Base-by-base conservation (phyloP, 2,113 vertebrate species). In the Rostratula benghalensis region DNA sequence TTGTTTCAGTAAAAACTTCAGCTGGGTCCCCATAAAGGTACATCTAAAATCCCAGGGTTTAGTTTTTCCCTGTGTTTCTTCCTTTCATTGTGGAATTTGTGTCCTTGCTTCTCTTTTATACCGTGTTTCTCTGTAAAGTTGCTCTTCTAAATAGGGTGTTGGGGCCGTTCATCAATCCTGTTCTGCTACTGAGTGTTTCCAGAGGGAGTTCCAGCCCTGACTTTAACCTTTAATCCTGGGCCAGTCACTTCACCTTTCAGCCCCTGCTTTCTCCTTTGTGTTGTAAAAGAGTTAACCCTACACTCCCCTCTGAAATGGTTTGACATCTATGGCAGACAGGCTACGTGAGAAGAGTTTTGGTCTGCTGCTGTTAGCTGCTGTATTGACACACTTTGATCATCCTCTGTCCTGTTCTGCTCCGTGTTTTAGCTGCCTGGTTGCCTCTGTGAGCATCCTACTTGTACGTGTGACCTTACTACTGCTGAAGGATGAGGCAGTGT, bases 401-500 rank as follows among this genome's bases (percentile, higher is more conserved):
- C 11, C n/a, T 67, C 51, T 48, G 22, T 81, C 39, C 67, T 2
- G 3, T 22, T 71, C 39, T 28, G 35, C 41, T 74, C 53, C 17
- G 11, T 57, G 33, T 37, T 85, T 85, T 41, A 43, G 61, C 35
- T 5, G 0, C 14, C 46, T 59, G 16, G 61, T 30, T 92, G 51
- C 50, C 54, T 90, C 85, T 85, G 35, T 28, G 87, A 86, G 51
- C 56, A 51, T 78, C 83, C 71, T 82, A 2, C 82, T 77, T 76
- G 77, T 61, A 35, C 1, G 0, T 87, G 17, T 89, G 95, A 96
- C 95, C 95, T 96, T 96, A 87, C 31, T 75, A 16, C 79, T 83
- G 84, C 94, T 73, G 84, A 94, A 94, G 95, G 94, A 41, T 81
- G 86, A 94, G 20, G 31, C 89, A 85, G n/a, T 20, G 48, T 33